Conservation (phyloP, 1,140 invertebrate species). For the Xylocopa sonorina region DNA sequence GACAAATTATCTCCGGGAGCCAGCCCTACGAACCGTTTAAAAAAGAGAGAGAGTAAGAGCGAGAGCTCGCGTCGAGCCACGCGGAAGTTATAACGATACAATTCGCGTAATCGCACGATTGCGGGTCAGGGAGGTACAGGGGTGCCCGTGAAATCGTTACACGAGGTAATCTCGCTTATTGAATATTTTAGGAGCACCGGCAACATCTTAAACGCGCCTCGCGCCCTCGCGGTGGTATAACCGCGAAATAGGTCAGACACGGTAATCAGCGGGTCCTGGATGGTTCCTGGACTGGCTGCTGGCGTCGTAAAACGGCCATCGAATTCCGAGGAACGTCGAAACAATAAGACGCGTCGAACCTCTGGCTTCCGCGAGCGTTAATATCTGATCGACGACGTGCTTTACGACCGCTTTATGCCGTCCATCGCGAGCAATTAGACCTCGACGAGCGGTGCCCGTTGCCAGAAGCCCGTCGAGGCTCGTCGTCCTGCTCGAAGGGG, state of each 20-base stretch:
- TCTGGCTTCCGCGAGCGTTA: background rate
- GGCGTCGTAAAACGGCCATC: conserved; percentile 22
- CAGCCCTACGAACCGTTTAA: no score
- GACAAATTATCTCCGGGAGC: background rate
- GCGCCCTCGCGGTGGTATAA: conserved; percentile 23
- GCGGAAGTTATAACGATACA: background rate
- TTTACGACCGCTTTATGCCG: background rate
- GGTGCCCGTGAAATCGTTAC: conserved; percentile 39
- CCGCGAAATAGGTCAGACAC: conserved; percentile 33
- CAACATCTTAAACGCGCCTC: conserved; percentile 20
- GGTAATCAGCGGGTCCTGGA: conserved; percentile 22
- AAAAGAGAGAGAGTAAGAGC: no score
- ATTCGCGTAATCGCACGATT: conserved; percentile 30
- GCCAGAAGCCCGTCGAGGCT: background rate
- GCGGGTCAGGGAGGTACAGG: background rate
- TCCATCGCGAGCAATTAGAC: background rate
- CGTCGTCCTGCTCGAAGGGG: background rate
- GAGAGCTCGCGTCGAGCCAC: no score
- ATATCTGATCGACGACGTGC: background rate
- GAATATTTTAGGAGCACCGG: conserved; percentile 47
- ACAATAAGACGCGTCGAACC: conserved; percentile 6
- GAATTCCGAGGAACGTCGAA: conserved; percentile 1
- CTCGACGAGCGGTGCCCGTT: background rate
- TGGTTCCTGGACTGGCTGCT: background rate
- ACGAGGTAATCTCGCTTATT: conserved; percentile 42